A percentile compares a stretch with the other conserved stretches of the same genome.
Conservation (phyloP, 2,113 vertebrate genomes). For the Circaetus gallicus region DNA sequence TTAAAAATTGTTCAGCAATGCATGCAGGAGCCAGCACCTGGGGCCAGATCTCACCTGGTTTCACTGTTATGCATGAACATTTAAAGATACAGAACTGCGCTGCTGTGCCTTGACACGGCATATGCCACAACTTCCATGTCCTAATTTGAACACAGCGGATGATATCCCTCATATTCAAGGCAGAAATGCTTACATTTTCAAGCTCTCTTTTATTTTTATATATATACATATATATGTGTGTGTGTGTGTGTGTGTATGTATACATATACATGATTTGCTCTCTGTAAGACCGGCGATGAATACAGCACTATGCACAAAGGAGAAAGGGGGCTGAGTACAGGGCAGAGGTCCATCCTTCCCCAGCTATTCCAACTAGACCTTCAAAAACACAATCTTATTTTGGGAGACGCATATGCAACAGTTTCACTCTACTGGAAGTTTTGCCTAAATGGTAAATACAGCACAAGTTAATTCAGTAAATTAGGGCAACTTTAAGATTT, state of each 20-base stretch:
- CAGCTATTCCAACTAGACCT: background rate
- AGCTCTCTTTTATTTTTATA: background rate
- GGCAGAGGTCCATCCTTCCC: background rate
- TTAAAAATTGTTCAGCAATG: conserved; percentile 52
- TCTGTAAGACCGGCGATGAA: background rate
- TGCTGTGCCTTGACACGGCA: background rate
- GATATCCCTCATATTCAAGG: background rate
- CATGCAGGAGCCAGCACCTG: conserved; percentile 51
- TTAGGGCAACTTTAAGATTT: background rate
- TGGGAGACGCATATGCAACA: background rate
- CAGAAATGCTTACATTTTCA: background rate
- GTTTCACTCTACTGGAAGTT: background rate
- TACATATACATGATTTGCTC: background rate
- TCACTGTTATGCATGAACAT: conserved; percentile 3
- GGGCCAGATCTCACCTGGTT: conserved; percentile 37
- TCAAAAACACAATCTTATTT: background rate
- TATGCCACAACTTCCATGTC: background rate
- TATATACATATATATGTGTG: fast-evolving
- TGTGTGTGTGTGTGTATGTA: background rate
- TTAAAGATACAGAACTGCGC: conserved; percentile 41
- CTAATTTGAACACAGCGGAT: background rate
- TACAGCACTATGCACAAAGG: background rate
- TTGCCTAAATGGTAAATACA: background rate
- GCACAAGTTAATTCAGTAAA: background rate
- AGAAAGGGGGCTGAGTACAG: background rate